Conservation (phyloP, 2,888 invertebrate genomes). For the Drosophila pseudotalamancana region DNA sequence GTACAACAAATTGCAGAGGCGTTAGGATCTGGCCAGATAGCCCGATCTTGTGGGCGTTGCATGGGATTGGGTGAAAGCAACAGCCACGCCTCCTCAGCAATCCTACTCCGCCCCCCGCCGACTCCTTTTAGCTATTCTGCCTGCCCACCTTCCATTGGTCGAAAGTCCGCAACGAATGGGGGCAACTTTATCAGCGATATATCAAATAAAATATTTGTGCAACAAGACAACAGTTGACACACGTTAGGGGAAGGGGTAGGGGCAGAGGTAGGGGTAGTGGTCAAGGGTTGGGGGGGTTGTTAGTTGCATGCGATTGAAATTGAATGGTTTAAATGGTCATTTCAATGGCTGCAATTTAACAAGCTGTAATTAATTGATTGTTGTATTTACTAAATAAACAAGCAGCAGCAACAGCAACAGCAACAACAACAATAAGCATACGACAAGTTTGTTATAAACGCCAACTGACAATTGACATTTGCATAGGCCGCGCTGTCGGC, state of each 20-base stretch:
- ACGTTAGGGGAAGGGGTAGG: background rate
- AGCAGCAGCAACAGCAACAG: slow-evolving; percentile 37
- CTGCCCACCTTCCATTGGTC: background rate
- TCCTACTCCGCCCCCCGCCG: too few relatives aligned
- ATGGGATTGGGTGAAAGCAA: slow-evolving; percentile 40
- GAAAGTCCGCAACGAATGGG: slow-evolving; percentile 3
- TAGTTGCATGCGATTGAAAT: slow-evolving; percentile 72
- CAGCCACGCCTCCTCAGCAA: slow-evolving; percentile 7
- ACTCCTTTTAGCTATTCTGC: background rate
- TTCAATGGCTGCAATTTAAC: slow-evolving; percentile 80
- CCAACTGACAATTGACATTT: slow-evolving; percentile 79
- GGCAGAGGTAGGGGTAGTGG: background rate
- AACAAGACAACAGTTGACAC: slow-evolving; percentile 40
- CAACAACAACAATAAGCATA: slow-evolving; percentile 30
- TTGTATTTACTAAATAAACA: slow-evolving; percentile 73
- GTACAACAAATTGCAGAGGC: slow-evolving; percentile 73
- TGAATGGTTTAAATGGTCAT: slow-evolving; percentile 81
- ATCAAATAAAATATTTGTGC: slow-evolving; percentile 48
- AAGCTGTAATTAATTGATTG: slow-evolving; percentile 81
- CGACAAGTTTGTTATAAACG: slow-evolving; percentile 62
- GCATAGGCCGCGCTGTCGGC: slow-evolving; percentile 60
- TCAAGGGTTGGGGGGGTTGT: slow-evolving; percentile 3
- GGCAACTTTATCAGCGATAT: slow-evolving; percentile 38
- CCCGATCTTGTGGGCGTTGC: slow-evolving; percentile 33
- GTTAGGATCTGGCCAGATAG: slow-evolving; percentile 52